A percentile compares a stretch with the other conserved stretches of the same genome.
Evolutionary conservation across 2,113 vertebrate genomes (phyloP).

Genomic region (Tympanuchus pallidicinctus): DNA sequence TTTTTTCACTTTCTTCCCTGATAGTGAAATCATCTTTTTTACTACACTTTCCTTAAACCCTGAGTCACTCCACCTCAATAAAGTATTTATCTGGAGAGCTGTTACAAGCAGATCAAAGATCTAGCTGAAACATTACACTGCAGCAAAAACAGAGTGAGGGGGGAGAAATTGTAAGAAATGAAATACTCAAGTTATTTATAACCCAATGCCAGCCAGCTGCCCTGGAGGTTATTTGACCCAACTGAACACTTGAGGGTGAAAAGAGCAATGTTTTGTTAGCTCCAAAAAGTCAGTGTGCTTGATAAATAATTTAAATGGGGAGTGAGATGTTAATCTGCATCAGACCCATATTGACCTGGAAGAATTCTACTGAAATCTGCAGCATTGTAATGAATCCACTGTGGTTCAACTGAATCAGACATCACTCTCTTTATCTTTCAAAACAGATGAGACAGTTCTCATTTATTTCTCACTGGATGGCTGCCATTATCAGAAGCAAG

Average conservation of each 20-base stretch:
- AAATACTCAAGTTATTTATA: slow-evolving; percentile 62
- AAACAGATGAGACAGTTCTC: background rate
- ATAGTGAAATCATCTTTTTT: background rate
- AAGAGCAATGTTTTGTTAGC: slow-evolving; percentile 28
- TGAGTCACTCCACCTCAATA: background rate
- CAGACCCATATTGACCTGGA: background rate
- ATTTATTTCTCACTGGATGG: background rate
- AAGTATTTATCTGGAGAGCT: background rate
- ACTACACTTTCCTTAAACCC: background rate
- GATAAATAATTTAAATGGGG: slow-evolving; percentile 45
- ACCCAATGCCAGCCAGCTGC: background rate
- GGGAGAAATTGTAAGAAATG: background rate
- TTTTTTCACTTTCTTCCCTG: background rate
- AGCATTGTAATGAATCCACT: background rate
- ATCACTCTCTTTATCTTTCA: background rate
- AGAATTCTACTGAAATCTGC: slow-evolving; percentile 13
- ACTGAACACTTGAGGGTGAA: slow-evolving; percentile 57
- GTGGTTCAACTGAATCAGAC: background rate
- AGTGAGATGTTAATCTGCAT: slow-evolving; percentile 6
- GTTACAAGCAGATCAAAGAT: background rate
- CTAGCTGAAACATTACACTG: background rate
- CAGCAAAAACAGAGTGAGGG: background rate
- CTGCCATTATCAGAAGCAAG: background rate
- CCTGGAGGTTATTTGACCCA: slow-evolving; percentile 47
- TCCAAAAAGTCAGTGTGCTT: background rate